Base-by-base conservation (phyloP, 2,888 invertebrate genomes). In the Osedax fenrisi region DNA sequence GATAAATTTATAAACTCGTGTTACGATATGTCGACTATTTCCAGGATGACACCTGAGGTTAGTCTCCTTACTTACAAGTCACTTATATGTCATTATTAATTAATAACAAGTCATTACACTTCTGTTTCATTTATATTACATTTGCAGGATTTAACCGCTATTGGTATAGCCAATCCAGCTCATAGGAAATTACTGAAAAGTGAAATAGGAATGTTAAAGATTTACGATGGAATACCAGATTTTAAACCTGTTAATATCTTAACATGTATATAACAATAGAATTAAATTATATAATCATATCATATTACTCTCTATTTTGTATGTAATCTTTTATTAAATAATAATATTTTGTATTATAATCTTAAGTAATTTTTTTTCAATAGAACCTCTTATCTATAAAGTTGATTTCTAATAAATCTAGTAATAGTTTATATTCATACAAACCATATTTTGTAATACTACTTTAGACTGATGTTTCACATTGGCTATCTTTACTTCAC, bases 41-140 rank as follows among this genome's bases (percentile, higher is more conserved):
- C 95, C n/a, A 88, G 95, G 80, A 96, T 97, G 94, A 98, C 97
- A 17, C 97, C 98, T 0, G 96, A 97, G 86, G 94, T 87, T 25
- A 68, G 13, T 64, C 21, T n/a, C n/a, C 56, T 56, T n/a, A 56
- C n/a, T n/a, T n/a, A n/a, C n/a, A n/a, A n/a, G n/a, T n/a, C n/a
- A n/a, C n/a, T n/a, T n/a, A n/a, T n/a, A n/a, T n/a, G n/a, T n/a
- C n/a, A n/a, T n/a, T n/a, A n/a, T n/a, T n/a, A n/a, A n/a, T n/a
- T n/a, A n/a, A n/a, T n/a, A n/a, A n/a, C n/a, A n/a, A n/a, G n/a
- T n/a, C n/a, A n/a, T n/a, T n/a, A n/a, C n/a, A n/a, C n/a, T n/a
- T n/a, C n/a, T n/a, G n/a, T n/a, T n/a, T n/a, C n/a, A n/a, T n/a
- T n/a, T n/a, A n/a, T n/a, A n/a, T n/a, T n/a, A n/a, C n/a, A n/a